phyloP scores from a whole-genome alignment of 2,797 vertebrate species.

The Melanotaenia parkinsoni region DNA sequence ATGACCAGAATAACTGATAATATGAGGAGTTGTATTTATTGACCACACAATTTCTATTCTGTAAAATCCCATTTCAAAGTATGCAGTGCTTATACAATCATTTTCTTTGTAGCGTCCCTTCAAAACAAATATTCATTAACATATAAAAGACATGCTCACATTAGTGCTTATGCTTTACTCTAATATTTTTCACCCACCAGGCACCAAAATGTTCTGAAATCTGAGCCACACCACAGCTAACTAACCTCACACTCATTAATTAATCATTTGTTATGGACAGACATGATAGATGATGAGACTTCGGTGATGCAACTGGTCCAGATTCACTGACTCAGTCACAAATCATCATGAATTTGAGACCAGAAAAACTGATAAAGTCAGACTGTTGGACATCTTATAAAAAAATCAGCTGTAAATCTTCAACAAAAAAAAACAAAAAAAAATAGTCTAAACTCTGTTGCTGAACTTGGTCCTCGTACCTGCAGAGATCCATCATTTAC shows the following conservation, averaged over 20 bases:
- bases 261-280: not conserved
- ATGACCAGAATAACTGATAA: slow-evolving; percentile 10
- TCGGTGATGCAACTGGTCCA: not conserved
- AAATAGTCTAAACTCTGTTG: not conserved
- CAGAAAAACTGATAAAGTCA: slow-evolving; percentile 4
- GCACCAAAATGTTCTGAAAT: not conserved
- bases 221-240: not conserved
- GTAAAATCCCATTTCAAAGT: slow-evolving; percentile 13
- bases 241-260: slow-evolving; percentile 8
- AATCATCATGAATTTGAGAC: slow-evolving; percentile 6
- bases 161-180: not conserved
- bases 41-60: slow-evolving; percentile 36
- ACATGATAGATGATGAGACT: slow-evolving; percentile 5
- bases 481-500: not conserved
- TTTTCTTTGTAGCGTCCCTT: slow-evolving; percentile 1
- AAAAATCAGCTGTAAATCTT: not conserved
- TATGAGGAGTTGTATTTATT: slow-evolving; percentile 52
- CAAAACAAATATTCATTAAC: slow-evolving; percentile 8
- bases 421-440: not conserved
- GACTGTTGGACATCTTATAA: not conserved
- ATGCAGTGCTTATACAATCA: not conserved
- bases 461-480: not conserved
- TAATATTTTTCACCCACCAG: not conserved
- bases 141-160: not conserved
- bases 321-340: slow-evolving; percentile 23